Percentiles rank a stretch among this genome's conserved stretches.
Conservation (phyloP, 1,140 invertebrate genomes). For the Caenorhabditis remanei region DNA sequence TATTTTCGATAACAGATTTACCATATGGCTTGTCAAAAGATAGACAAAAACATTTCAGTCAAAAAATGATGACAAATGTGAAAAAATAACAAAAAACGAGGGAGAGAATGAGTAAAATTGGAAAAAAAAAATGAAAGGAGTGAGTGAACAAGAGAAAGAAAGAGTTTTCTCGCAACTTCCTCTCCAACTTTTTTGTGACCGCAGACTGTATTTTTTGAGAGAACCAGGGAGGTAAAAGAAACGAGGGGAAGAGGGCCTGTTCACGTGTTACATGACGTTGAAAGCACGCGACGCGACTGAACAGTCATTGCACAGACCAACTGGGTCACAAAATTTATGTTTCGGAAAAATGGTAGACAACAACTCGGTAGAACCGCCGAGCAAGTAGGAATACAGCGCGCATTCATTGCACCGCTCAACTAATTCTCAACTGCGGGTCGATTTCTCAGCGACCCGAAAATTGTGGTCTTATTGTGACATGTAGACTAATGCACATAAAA, state of each 20-base stretch:
- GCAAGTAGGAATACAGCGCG: background rate
- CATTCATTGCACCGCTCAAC: background rate
- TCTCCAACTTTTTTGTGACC: constrained; percentile 33
- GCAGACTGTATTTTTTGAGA: constrained; percentile 47
- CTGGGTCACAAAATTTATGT: constrained; percentile 44
- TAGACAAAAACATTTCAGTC: constrained; percentile 7
- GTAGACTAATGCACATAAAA: background rate
- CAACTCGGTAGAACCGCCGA: background rate
- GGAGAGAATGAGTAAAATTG: background rate
- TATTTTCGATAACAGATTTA: constrained; percentile 38
- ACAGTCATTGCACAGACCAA: constrained; percentile 44
- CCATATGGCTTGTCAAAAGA: background rate
- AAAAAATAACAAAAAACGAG: background rate
- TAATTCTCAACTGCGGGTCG: background rate
- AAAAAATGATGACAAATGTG: constrained; percentile 43
- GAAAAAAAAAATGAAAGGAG: too few species aligned
- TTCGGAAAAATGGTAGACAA: background rate
- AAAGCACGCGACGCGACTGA: constrained; percentile 40
- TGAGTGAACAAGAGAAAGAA: background rate
- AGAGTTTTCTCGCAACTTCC: background rate
- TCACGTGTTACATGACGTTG: constrained; percentile 44
- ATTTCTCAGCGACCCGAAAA: background rate
- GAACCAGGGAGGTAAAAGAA: constrained; percentile 47
- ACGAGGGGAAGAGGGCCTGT: background rate
- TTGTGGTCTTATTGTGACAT: background rate